Evolutionary conservation across 1,140 invertebrate genomes (phyloP), one percentile per base, ranked within the genome.

Genomic region (Calliphora vicina): DNA sequence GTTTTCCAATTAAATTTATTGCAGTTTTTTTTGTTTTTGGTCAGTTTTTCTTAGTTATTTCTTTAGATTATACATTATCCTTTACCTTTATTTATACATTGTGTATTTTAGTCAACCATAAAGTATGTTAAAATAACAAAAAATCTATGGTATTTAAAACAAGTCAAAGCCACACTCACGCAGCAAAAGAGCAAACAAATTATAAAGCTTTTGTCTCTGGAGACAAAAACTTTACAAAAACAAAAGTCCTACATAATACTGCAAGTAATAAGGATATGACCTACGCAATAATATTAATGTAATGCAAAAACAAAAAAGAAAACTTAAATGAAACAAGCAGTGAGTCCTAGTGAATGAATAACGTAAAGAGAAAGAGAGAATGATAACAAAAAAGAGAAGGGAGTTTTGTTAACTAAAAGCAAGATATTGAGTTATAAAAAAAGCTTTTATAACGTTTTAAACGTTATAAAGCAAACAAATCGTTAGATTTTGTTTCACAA

Each of bases 251-350:
- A 67, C 23, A 67, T 13, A 50, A 50, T 15, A 50, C 20, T 67
- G 57, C 74, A 78, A 78, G 74, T 78, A 78, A 78, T 78, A 78
- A 78, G 74, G 74, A 78, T 78, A 78, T 78, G 74, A 78, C 74
- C 74, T 78, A 78, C 74, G 74, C 74, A 78, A 78, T 78, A 78
- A 23, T 23, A 43, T 20, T 35, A 74, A 74, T 27, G 72, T 35
- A 57, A 57, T 35, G 73, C 27, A 74, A 78, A 78, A 10, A 20
- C 74, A 78, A 43, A 76, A 9, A 73, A 23, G 5, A 73, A n/a
- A n/a, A n/a, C n/a, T n/a, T n/a, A n/a, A 27, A 6, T 17, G 27
- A 8, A 27, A 26, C 10, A 73, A 27, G 2, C 1, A 1, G 0
- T 3, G 0, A 50, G 45, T 35, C 35, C 35, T 35, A 8, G 6